These are phyloP conservation scores for Empis livida DNA, from an alignment of 2,888 invertebrate species.

Conservation along the genomic window DNA sequence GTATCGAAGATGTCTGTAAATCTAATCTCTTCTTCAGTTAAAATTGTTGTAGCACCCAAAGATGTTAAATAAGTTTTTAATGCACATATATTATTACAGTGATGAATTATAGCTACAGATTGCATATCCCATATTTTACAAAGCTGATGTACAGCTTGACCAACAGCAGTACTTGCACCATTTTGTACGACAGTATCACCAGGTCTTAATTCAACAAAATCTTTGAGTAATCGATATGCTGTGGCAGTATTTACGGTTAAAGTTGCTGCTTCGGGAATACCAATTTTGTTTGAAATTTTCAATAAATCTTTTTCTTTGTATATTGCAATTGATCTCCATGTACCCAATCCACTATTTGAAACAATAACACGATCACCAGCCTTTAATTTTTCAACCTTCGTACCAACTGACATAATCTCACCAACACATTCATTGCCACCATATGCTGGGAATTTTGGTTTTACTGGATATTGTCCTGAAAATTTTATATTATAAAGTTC, in stretches of 20 bases:
- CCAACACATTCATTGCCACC: conserved; percentile 96
- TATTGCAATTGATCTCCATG: conserved; percentile 68
- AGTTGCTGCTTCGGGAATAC: conserved; percentile 69
- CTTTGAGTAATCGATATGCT: conserved; percentile 89
- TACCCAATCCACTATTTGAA: conserved; percentile 60
- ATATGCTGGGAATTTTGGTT: conserved; percentile 71
- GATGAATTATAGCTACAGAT: conserved; percentile 75
- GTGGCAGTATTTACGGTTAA: conserved; percentile 91
- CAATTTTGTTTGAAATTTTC: conserved; percentile 58
- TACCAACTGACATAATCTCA: conserved; percentile 60
- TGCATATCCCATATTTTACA: conserved; percentile 61
- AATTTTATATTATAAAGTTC: conserved; percentile 14
- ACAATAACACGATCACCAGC: conserved; percentile 78
- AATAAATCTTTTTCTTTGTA: conserved; percentile 46
- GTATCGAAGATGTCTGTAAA: conserved; percentile 47
- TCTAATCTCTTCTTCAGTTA: conserved; percentile 70
- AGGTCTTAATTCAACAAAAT: conserved; percentile 58
- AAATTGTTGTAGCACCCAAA: conserved; percentile 72
- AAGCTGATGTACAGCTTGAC: conserved; percentile 86
- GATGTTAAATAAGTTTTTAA: conserved; percentile 50
- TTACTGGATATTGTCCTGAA: conserved; percentile 54
- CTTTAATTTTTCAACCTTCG: conserved; percentile 35
- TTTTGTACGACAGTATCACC: conserved; percentile 93
- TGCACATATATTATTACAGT: conserved; percentile 54
- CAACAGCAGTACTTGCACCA: conserved; percentile 91